Conservation (phyloP, 2,888 invertebrate species). For the Idaea straminata region DNA sequence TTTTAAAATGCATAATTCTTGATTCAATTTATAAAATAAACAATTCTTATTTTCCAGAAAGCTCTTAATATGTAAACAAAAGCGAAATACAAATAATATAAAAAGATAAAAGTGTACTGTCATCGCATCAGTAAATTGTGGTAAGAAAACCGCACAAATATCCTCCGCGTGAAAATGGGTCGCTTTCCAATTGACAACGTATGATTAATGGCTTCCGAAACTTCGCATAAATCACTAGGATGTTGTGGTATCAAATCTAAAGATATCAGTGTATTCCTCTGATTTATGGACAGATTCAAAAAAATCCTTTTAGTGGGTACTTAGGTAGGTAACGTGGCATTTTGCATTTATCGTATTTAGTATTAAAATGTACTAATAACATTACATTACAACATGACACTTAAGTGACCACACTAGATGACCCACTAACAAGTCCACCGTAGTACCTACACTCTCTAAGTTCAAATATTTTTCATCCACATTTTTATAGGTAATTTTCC, state of each 20-base stretch:
- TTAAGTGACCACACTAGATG: no score
- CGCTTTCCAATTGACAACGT: conserved; percentile 66
- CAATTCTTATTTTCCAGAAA: neutral
- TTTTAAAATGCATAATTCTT: neutral
- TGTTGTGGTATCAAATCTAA: conserved; percentile 50
- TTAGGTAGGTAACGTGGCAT: neutral
- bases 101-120: conserved; percentile 37
- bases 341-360: neutral
- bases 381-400: no score
- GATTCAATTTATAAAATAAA: neutral
- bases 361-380: neutral
- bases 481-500: no score
- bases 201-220: conserved; percentile 59
- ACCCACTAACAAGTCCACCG: no score
- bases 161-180: conserved; percentile 53
- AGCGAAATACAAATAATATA: conserved; percentile 22
- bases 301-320: neutral
- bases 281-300: conserved; percentile 25
- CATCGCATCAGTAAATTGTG: conserved; percentile 47
- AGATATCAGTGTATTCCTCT: conserved; percentile 35
- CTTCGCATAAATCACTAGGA: conserved; percentile 59
- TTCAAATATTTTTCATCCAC: no score
- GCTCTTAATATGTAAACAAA: neutral
- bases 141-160: conserved; percentile 55
- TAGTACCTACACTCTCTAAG: no score